Evolutionary conservation across 1,140 invertebrate species (phyloP).

Genomic region (Drosophila leontia): DNA sequence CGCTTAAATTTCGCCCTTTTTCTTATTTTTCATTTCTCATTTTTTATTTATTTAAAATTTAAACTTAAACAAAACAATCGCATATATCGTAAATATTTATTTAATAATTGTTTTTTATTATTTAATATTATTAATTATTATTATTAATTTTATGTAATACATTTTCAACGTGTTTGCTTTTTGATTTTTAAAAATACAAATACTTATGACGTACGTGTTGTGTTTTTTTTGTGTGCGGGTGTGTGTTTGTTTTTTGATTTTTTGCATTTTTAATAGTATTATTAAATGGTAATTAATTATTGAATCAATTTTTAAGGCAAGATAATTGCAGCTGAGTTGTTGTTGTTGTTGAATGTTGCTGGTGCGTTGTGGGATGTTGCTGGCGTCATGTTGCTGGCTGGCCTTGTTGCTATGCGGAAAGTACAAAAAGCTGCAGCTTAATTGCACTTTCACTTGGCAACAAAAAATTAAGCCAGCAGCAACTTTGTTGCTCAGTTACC

Average conservation of each 20-base stretch:
- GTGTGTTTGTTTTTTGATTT: slow-evolving; percentile 40
- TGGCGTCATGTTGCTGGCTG: slow-evolving; percentile 29
- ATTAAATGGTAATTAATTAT: slow-evolving; percentile 71
- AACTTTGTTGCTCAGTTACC: slow-evolving; percentile 21
- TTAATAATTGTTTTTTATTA: slow-evolving; percentile 59
- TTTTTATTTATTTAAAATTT: slow-evolving; percentile 61
- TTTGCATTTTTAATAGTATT: slow-evolving; percentile 57
- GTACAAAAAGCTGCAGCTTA: slow-evolving; percentile 75
- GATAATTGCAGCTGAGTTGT: slow-evolving; percentile 74
- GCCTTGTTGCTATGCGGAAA: slow-evolving; percentile 51
- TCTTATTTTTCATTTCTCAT: slow-evolving; percentile 32
- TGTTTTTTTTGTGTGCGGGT: too few species aligned
- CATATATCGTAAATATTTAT: slow-evolving; percentile 59
- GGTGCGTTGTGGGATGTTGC: background rate
- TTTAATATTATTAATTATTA: slow-evolving; percentile 41
- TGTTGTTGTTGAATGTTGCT: too few species aligned
- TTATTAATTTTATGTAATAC: slow-evolving; percentile 78
- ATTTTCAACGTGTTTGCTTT: slow-evolving; percentile 76
- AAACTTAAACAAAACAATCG: slow-evolving; percentile 81
- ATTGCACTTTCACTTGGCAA: slow-evolving; percentile 69
- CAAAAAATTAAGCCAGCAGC: slow-evolving; percentile 1
- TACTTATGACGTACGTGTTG: slow-evolving; percentile 63
- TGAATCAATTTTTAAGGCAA: slow-evolving; percentile 66
- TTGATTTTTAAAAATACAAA: slow-evolving; percentile 74
- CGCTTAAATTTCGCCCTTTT: slow-evolving; percentile 30